These are phyloP conservation scores for Spodoptera littoralis DNA, from an alignment of 2,888 invertebrate genomes.

Conservation along the genomic window DNA sequence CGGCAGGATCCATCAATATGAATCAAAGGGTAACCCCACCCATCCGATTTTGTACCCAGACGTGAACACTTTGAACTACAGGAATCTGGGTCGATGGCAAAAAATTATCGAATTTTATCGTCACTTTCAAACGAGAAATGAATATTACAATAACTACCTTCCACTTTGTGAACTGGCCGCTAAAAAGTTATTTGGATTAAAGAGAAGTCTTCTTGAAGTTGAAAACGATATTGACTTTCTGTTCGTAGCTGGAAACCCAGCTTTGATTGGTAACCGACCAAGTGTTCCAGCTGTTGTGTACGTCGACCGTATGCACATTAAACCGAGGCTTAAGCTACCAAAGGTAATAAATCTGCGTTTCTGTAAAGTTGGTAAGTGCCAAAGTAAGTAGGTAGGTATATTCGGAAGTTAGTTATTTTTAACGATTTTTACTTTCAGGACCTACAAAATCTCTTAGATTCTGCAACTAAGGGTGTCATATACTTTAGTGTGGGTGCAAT, in stretches of 20 bases:
- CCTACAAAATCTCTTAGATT: conserved; percentile 73
- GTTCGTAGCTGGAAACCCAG: conserved; percentile 78
- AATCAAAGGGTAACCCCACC: conserved; percentile 85
- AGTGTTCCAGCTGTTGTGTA: conserved; percentile 75
- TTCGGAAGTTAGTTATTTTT: background rate
- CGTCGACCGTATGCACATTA: conserved; percentile 81
- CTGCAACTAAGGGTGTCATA: conserved; percentile 80
- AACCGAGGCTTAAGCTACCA: conserved; percentile 71
- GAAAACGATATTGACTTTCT: conserved; percentile 83
- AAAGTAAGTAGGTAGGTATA: too few relatives aligned
- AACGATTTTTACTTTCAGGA: conserved; percentile 68
- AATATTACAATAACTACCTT: conserved; percentile 78
- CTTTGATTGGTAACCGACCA: conserved; percentile 79
- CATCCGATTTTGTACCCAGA: conserved; percentile 87
- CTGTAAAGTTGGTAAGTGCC: too few relatives aligned
- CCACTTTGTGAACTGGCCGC: conserved; percentile 78
- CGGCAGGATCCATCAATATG: conserved; percentile 83
- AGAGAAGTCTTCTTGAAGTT: conserved; percentile 74
- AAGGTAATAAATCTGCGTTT: conserved; percentile 61
- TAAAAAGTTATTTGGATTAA: conserved; percentile 75
- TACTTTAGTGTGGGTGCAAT: conserved; percentile 87
- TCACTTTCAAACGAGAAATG: conserved; percentile 71
- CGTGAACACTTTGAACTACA: conserved; percentile 78
- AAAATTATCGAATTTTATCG: conserved; percentile 75
- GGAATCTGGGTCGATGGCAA: conserved; percentile 80